phyloP scores from a whole-genome alignment of 2,888 invertebrate species.

The Sinelater perroti region DNA sequence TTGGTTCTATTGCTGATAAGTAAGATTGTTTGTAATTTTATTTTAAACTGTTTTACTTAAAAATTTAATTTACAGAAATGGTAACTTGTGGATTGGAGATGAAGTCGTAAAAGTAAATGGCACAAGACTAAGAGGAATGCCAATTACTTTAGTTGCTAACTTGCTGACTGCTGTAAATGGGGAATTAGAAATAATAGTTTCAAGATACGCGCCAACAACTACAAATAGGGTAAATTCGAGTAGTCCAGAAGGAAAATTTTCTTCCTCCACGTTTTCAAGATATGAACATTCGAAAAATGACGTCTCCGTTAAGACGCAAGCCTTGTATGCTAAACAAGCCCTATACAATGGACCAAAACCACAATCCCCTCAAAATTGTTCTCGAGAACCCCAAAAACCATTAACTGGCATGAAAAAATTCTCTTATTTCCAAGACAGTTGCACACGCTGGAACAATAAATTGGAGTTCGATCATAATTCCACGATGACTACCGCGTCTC shows the following conservation, averaged over 20 bases:
- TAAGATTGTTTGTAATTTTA: slow-evolving; percentile 47
- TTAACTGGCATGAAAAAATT: slow-evolving; percentile 62
- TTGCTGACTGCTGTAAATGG: slow-evolving; percentile 57
- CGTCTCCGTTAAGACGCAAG: too few relatives aligned
- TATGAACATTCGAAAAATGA: slow-evolving; percentile 1
- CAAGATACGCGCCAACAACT: slow-evolving; percentile 41
- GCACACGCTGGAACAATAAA: slow-evolving; percentile 28
- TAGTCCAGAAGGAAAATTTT: slow-evolving; percentile 21
- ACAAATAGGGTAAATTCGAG: slow-evolving; percentile 7
- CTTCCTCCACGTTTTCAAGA: slow-evolving; percentile 28
- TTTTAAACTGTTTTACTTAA: slow-evolving; percentile 3
- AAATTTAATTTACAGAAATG: slow-evolving; percentile 68
- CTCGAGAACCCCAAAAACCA: slow-evolving; percentile 30
- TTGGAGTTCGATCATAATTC: neutral
- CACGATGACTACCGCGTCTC: neutral
- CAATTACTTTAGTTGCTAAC: slow-evolving; percentile 68
- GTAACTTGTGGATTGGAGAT: slow-evolving; percentile 83
- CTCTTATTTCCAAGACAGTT: slow-evolving; percentile 50
- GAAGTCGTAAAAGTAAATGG: slow-evolving; percentile 92
- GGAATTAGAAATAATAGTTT: slow-evolving; percentile 61
- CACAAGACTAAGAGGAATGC: slow-evolving; percentile 77
- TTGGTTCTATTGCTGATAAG: slow-evolving; percentile 64
- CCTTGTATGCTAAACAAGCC: too few relatives aligned
- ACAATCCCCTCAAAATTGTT: too few relatives aligned
- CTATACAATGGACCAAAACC: too few relatives aligned